Evolutionary conservation across 2,888 invertebrate species (phyloP), one percentile per base, ranked within the genome.

Genomic region (Glaucopsyche alexis): DNA sequence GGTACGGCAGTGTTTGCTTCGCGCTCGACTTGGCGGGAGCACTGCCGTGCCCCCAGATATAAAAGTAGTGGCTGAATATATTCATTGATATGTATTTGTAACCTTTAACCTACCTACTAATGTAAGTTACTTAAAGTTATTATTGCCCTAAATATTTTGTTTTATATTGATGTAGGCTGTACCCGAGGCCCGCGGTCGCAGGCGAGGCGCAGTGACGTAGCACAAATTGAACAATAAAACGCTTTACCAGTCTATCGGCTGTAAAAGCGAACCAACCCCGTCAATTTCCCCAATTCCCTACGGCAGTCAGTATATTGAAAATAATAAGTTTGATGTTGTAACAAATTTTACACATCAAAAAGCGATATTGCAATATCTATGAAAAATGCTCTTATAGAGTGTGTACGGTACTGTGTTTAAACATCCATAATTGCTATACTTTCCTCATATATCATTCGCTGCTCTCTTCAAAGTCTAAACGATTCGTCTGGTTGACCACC

Each of bases 221-320:
- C 69, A 69, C 69, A 69, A 69, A 69, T 49, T 69, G 69, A 69
- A 69, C 69, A 69, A 69, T 69, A 69, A 69, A 69, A 69, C 67
- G 29, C 47, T 69, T 45, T 47, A 14, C 49, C 29, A 69, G 69
- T 69, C 69, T 69, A 49, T 69, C 69, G 45, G 49, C 47, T 29
- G 69, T 69, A 47, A 47, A 69, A 47, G 69, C 69, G 19, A 47
- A 69, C 29, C 69, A 69, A 19, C 49, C 69, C 69, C 45, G 29
- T 69, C 29, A 49, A 69, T 69, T 69, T 29, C 14, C 69, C 29
- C 69, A 69, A 69, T 49, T 69, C 47, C 45, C 7, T 49, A 13
- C 47, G 49, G 47, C 49, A 69, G 47, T 47, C 45, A 69, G 29
- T 47, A 69, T 69, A 49, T 69, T 29, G 69, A 49, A 60, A 60